A percentile compares a stretch with the other conserved stretches of the same genome.
Conservation (phyloP, 2,888 invertebrate species). For the Lymantria dispar region DNA sequence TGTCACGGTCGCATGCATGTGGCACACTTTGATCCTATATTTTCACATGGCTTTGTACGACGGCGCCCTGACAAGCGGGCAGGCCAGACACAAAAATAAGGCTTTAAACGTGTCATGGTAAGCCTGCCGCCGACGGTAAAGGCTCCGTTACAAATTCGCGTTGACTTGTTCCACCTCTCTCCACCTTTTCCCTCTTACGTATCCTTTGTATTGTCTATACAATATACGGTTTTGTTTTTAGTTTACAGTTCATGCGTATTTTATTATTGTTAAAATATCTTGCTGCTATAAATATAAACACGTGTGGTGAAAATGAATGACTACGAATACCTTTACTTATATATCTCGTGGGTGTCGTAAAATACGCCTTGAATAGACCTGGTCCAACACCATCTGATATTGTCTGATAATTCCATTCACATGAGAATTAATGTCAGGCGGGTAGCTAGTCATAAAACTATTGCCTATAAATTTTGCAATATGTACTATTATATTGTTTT, state of each 20-base stretch:
- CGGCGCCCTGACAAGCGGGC: slow-evolving; percentile 78
- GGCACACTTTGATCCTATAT: slow-evolving; percentile 79
- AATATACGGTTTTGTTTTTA: not conserved
- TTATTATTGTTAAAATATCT: not conserved
- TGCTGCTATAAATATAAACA: too few relatives aligned
- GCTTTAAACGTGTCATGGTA: slow-evolving; percentile 80
- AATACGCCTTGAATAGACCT: too few relatives aligned
- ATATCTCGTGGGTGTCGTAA: too few relatives aligned
- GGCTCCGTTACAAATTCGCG: slow-evolving; percentile 76
- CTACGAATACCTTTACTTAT: too few relatives aligned
- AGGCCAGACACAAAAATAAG: slow-evolving; percentile 80
- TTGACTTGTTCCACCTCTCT: slow-evolving; percentile 66
- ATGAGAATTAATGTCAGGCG: too few relatives aligned
- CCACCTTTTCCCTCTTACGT: slow-evolving; percentile 45
- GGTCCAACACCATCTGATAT: too few relatives aligned
- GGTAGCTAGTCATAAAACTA: too few relatives aligned
- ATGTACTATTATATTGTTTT: too few relatives aligned
- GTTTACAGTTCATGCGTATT: not conserved
- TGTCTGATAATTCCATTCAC: too few relatives aligned
- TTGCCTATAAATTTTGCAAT: too few relatives aligned
- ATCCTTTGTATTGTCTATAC: slow-evolving; percentile 44
- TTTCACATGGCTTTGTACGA: slow-evolving; percentile 80
- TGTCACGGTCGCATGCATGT: slow-evolving; percentile 56
- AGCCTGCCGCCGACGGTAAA: slow-evolving; percentile 81
- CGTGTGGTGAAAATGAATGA: too few relatives aligned